phyloP scores from a whole-genome alignment of 2,888 invertebrate species.

The Hanleya hanleyi region DNA sequence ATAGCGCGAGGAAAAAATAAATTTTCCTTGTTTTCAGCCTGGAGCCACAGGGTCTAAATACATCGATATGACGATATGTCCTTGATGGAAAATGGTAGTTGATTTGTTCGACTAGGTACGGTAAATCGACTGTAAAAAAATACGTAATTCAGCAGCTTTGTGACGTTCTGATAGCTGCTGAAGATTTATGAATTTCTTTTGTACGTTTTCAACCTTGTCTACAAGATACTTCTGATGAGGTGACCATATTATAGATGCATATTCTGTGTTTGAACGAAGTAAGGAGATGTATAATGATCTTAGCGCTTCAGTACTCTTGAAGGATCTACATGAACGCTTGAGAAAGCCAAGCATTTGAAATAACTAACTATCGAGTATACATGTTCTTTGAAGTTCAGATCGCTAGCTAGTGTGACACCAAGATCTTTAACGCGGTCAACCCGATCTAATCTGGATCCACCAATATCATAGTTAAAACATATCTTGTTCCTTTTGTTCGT shows the following conservation, averaged over 20 bases:
- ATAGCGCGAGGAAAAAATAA: no score
- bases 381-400: background rate
- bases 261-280: background rate
- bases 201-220: background rate
- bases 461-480: background rate
- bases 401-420: background rate
- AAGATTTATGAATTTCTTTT: background rate
- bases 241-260: conserved; percentile 1
- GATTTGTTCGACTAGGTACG: no score
- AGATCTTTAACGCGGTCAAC: background rate
- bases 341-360: background rate
- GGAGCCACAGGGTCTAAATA: no score
- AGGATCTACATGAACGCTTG: background rate
- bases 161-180: no score
- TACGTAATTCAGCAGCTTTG: no score
- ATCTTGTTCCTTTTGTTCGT: background rate
- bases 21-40: no score
- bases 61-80: no score
- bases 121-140: no score
- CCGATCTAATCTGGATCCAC: background rate
- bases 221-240: background rate
- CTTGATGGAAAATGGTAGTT: no score
- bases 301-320: background rate
- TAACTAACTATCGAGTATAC: background rate
- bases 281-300: background rate